Conservation (phyloP, 2,888 invertebrate species). For the Branchinecta sandiegonensis region DNA sequence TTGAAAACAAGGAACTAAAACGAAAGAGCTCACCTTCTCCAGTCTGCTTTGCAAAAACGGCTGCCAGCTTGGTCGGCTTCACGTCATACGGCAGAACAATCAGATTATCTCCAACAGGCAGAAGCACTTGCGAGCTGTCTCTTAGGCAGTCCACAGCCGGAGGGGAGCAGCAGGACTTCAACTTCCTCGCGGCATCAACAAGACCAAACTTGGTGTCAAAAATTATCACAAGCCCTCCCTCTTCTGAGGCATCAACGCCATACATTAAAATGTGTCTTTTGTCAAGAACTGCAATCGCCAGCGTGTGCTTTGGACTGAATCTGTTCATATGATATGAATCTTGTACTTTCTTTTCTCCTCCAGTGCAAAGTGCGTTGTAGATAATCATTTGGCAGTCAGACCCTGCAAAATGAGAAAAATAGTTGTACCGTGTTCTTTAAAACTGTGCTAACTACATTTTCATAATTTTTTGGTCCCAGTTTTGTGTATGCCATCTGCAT, state of each 20-base stretch:
- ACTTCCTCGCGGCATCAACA: conserved; percentile 2
- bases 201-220: conserved; percentile 12
- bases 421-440: too few relatives aligned
- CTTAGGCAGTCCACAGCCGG: conserved; percentile 6
- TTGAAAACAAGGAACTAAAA: too few relatives aligned
- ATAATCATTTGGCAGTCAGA: background rate
- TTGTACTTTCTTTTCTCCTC: background rate
- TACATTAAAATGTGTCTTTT: conserved; percentile 5
- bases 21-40: background rate
- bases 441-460: too few relatives aligned
- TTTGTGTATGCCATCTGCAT: too few relatives aligned
- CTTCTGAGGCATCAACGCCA: background rate
- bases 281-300: conserved; percentile 3
- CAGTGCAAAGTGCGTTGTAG: background rate
- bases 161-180: background rate
- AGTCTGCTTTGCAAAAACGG: conserved; percentile 7
- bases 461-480: too few relatives aligned
- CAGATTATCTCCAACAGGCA: background rate
- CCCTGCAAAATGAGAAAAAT: background rate
- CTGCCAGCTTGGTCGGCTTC: background rate
- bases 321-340: background rate
- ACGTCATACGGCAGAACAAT: conserved; percentile 1
- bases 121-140: conserved; percentile 6
- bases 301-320: background rate
- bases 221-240: conserved; percentile 9